These are phyloP conservation scores for Ceriagrion tenellum DNA, from an alignment of 2,888 invertebrate species.

Conservation along the genomic window DNA sequence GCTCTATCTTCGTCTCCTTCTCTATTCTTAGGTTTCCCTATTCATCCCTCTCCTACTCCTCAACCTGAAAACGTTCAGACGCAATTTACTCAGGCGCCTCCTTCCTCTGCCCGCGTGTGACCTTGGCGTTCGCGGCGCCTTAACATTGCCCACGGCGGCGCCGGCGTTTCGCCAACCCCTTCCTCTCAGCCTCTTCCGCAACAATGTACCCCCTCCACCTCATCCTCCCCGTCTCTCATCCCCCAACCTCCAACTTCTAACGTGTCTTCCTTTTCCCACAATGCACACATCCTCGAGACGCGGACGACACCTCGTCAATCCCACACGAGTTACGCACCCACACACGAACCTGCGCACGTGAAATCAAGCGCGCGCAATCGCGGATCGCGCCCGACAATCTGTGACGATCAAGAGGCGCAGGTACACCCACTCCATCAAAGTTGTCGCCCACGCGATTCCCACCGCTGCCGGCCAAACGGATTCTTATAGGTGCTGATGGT, in stretches of 20 bases:
- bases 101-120: background rate
- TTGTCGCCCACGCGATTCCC: slow-evolving; percentile 19
- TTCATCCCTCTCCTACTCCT: background rate
- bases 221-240: too few relatives aligned
- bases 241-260: background rate
- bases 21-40: background rate
- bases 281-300: background rate
- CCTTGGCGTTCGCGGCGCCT: slow-evolving; percentile 24
- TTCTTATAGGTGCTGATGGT: background rate
- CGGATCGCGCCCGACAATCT: background rate
- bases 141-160: background rate
- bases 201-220: background rate
- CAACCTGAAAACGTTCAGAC: slow-evolving; percentile 6
- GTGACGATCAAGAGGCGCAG: background rate
- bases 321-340: background rate
- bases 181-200: background rate
- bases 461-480: background rate
- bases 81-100: slow-evolving; percentile 31
- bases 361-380: background rate
- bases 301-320: background rate
- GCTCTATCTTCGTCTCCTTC: background rate
- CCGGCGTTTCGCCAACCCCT: background rate
- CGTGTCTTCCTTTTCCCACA: background rate
- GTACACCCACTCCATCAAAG: background rate
- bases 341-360: background rate